Conservation (phyloP, 1,140 invertebrate species). For the Euwallacea similis region DNA sequence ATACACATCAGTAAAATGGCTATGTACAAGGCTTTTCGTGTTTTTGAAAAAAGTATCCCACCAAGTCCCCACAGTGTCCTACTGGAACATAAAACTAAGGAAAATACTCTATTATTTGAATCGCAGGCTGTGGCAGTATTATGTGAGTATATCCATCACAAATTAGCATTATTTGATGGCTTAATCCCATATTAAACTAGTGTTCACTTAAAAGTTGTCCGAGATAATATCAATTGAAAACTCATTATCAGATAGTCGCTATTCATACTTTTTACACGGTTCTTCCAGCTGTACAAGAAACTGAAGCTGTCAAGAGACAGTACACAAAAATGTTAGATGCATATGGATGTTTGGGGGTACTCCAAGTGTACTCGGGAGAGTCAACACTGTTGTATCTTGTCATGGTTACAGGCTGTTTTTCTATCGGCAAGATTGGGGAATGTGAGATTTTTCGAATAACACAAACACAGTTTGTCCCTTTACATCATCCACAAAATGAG, state of each 20-base stretch:
- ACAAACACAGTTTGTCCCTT: constrained; percentile 84
- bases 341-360: constrained; percentile 88
- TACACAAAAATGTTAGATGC: constrained; percentile 90
- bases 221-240: too few species aligned
- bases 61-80: constrained; percentile 87
- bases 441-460: constrained; percentile 94
- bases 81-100: constrained; percentile 83
- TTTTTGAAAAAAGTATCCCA: constrained; percentile 83
- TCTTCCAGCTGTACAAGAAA: constrained; percentile 72
- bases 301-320: constrained; percentile 82
- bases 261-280: too few species aligned
- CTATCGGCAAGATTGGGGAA: constrained; percentile 90
- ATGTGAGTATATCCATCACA: constrained; percentile 60
- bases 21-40: constrained; percentile 89
- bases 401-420: constrained; percentile 91
- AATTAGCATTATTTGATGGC: too few species aligned
- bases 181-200: too few species aligned
- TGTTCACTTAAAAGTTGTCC: too few species aligned
- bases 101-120: constrained; percentile 86
- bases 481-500: constrained; percentile 78
- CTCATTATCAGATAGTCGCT: too few species aligned
- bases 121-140: constrained; percentile 84
- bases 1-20: constrained; percentile 64
- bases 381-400: constrained; percentile 83
- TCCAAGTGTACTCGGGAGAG: constrained; percentile 85